phyloP scores from a whole-genome alignment of 2,113 vertebrate genomes.

The Eulemur rufifrons region DNA sequence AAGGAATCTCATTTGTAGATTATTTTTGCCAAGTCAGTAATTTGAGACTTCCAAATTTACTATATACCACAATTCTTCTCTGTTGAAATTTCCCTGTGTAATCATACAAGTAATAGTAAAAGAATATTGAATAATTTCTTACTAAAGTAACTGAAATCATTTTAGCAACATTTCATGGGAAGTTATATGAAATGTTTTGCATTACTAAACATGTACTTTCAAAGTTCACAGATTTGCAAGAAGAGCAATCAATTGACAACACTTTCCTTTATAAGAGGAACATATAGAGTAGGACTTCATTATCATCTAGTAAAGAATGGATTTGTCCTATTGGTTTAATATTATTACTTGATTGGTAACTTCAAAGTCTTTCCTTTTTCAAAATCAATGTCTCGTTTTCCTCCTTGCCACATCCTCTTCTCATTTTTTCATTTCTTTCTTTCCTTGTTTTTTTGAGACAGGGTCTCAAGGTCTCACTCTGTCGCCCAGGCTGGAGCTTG shows the following conservation, averaged over 20 bases:
- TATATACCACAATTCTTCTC: not conserved
- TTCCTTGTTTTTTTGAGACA: no score
- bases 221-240: not conserved
- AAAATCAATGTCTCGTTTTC: not conserved
- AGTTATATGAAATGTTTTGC: not conserved
- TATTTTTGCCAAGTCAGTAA: not conserved
- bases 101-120: slow-evolving; percentile 19
- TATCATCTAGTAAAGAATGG: not conserved
- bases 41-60: slow-evolving; percentile 12
- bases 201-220: not conserved
- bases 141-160: not conserved
- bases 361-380: not conserved
- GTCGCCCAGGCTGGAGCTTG: no score
- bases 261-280: not conserved
- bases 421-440: not conserved
- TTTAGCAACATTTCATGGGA: slow-evolving; percentile 1
- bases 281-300: not conserved
- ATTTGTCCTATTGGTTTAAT: not conserved
- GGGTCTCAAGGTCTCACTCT: no score
- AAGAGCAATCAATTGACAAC: not conserved
- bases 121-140: slow-evolving; percentile 27
- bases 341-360: not conserved
- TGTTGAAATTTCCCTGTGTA: not conserved
- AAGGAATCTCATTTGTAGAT: not conserved
- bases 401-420: not conserved